phyloP scores from a whole-genome alignment of 1,140 invertebrate genomes.

The Camponotus floridanus region DNA sequence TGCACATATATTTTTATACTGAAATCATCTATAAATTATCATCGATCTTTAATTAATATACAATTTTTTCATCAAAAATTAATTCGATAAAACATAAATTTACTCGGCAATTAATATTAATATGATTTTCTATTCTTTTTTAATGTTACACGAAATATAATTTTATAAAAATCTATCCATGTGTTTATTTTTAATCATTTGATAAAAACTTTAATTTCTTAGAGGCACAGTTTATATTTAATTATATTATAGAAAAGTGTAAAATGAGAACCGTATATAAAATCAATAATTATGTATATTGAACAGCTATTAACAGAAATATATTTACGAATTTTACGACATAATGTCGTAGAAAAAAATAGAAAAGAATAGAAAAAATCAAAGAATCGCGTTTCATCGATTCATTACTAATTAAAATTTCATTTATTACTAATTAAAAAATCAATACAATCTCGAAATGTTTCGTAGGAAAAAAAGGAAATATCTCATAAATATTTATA shows the following conservation, averaged over 20 bases:
- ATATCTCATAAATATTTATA: background rate
- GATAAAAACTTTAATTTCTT: background rate
- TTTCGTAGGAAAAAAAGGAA: background rate
- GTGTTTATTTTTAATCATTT: background rate
- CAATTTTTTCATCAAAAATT: background rate
- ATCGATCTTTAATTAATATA: slow-evolving; percentile 1
- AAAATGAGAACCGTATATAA: background rate
- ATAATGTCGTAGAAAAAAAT: background rate
- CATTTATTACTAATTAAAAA: background rate
- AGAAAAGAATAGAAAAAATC: background rate
- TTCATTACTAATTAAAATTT: background rate
- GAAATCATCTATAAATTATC: background rate
- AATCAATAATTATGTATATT: background rate
- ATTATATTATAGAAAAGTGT: background rate
- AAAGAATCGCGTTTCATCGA: background rate
- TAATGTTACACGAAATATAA: background rate
- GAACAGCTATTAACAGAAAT: background rate
- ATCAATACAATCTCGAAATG: background rate
- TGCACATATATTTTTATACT: background rate
- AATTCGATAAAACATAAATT: background rate
- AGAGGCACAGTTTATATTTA: background rate
- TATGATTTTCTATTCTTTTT: background rate
- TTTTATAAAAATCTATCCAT: background rate
- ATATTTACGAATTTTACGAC: background rate
- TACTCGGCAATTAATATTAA: background rate